These are phyloP conservation scores for Metaphire vulgaris DNA, from an alignment of 1,140 invertebrate genomes.

Conservation along the genomic window DNA sequence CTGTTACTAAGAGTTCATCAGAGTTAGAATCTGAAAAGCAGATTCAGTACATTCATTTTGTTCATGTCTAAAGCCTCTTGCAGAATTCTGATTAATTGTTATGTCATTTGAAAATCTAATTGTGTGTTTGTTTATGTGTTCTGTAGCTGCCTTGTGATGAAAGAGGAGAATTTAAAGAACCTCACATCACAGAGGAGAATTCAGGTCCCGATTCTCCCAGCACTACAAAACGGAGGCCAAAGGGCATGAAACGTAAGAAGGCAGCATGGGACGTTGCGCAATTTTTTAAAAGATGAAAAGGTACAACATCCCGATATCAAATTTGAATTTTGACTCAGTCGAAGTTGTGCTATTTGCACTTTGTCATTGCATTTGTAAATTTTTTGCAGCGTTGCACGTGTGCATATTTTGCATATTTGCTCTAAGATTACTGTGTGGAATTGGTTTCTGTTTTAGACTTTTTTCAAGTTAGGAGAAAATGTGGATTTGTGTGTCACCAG, in stretches of 20 bases:
- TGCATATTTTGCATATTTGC: too few species aligned
- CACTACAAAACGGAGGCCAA: neutral
- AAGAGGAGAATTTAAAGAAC: neutral
- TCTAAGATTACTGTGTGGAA: too few species aligned
- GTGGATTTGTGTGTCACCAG: too few species aligned
- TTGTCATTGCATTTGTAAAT: too few species aligned
- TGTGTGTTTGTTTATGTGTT: neutral
- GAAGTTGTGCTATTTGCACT: too few species aligned
- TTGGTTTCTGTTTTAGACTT: too few species aligned
- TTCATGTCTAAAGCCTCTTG: neutral
- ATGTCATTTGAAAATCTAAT: neutral
- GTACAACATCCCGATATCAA: too few species aligned
- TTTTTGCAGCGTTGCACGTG: too few species aligned
- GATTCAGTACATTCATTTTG: neutral
- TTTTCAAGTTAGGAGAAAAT: too few species aligned
- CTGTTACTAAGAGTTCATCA: neutral
- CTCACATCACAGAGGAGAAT: neutral
- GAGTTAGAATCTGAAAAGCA: neutral
- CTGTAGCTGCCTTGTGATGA: neutral
- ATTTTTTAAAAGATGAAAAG: neutral
- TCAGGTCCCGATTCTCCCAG: neutral
- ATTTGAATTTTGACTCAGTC: too few species aligned
- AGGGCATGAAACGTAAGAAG: neutral
- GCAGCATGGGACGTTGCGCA: neutral
- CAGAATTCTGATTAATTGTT: too few species aligned